Percentiles rank a stretch among this genome's conserved stretches.
Evolutionary conservation across 2,113 vertebrate genomes (phyloP).

Genomic region (Equus przewalskii): DNA sequence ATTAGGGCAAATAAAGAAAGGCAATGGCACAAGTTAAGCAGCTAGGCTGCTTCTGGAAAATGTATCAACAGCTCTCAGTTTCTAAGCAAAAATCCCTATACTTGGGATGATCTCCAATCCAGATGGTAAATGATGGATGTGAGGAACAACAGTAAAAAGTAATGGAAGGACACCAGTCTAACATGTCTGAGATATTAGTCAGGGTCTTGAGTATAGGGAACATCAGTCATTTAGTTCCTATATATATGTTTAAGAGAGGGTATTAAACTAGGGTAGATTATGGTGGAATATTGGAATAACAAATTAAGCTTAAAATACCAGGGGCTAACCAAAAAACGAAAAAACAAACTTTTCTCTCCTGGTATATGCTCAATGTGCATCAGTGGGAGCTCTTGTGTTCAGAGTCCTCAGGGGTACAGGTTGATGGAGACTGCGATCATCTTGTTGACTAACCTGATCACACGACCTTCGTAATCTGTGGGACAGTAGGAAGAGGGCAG

Average conservation of each 20-base stretch:
- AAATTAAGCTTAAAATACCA: neutral
- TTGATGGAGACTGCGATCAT: neutral
- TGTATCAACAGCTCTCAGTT: neutral
- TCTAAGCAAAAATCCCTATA: neutral
- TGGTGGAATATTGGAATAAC: neutral
- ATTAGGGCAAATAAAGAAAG: neutral
- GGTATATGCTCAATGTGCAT: neutral
- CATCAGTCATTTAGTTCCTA: neutral
- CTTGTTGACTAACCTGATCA: neutral
- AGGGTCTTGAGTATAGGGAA: accelerated
- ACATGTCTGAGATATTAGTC: neutral
- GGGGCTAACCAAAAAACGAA: neutral
- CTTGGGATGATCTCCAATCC: neutral
- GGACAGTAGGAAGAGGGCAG: accelerated
- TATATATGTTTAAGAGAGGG: neutral
- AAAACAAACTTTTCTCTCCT: neutral
- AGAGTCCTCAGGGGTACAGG: accelerated
- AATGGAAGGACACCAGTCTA: neutral
- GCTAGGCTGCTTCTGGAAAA: neutral
- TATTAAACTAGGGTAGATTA: neutral
- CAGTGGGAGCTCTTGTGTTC: neutral
- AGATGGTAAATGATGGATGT: neutral
- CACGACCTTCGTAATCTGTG: neutral
- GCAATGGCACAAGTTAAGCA: neutral
- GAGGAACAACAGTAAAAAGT: neutral